phyloP scores from a whole-genome alignment of 2,113 vertebrate species.

The Oxyura jamaicensis region DNA sequence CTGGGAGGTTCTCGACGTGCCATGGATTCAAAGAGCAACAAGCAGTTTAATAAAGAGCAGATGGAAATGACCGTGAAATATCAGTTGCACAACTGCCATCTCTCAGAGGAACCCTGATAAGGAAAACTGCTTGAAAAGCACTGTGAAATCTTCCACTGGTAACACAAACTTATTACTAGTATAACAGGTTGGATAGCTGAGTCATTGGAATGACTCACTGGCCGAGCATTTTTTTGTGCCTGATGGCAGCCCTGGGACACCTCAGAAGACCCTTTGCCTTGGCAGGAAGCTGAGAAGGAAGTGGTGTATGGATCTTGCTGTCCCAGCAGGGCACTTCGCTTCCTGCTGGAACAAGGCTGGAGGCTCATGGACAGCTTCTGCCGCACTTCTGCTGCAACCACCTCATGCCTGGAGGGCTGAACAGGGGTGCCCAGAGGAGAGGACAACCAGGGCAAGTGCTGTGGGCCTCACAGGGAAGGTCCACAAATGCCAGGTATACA shows the following conservation, averaged over 20 bases:
- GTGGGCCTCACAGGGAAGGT: neutral
- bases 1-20: neutral
- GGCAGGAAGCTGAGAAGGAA: neutral
- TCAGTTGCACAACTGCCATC: neutral
- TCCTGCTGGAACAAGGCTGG: neutral
- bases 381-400: neutral
- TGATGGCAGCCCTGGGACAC: neutral
- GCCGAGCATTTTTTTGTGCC: neutral
- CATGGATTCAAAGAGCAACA: neutral
- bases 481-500: neutral
- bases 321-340: neutral
- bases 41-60: neutral
- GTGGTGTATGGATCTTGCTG: neutral
- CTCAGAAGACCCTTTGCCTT: neutral
- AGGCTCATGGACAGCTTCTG: neutral
- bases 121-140: constrained; percentile 14
- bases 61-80: neutral
- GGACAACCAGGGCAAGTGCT: neutral
- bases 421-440: neutral
- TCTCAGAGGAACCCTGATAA: constrained; percentile 28
- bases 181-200: neutral
- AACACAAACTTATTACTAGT: constrained; percentile 25
- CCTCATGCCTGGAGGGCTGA: neutral
- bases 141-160: neutral
- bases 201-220: neutral